A percentile compares a stretch with the other conserved stretches of the same genome.
phyloP scores from a whole-genome alignment of 2,797 vertebrate species.

The Simalia tracyae region DNA sequence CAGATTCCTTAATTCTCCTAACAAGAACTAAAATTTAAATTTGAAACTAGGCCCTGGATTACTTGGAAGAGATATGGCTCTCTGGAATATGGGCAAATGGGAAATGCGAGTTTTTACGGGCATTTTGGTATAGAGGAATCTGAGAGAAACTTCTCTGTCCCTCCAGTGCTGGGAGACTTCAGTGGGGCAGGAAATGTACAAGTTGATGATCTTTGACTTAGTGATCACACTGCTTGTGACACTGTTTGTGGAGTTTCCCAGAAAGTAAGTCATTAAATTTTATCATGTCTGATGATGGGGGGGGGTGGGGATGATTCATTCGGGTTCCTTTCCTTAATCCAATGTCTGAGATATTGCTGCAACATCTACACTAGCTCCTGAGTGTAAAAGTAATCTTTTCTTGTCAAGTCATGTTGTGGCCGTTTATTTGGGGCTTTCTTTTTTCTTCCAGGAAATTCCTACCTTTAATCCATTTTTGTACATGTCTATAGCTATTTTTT shows the following conservation, averaged over 20 bases:
- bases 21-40: background rate
- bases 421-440: too few relatives aligned
- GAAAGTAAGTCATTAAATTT: conserved; percentile 74
- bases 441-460: too few relatives aligned
- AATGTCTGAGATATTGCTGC: background rate
- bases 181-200: conserved; percentile 93
- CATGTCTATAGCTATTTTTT: too few relatives aligned
- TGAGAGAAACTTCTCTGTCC: background rate
- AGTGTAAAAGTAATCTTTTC: too few relatives aligned
- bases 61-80: background rate
- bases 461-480: too few relatives aligned
- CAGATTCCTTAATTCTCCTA: background rate
- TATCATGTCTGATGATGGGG: background rate
- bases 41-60: background rate
- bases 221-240: conserved; percentile 75
- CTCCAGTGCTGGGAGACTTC: conserved; percentile 90
- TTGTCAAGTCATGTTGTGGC: too few relatives aligned
- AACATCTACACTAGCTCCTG: too few relatives aligned
- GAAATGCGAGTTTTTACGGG: background rate
- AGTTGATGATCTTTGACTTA: conserved; percentile 85
- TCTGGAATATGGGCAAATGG: background rate
- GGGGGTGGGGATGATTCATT: background rate
- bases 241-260: conserved; percentile 83
- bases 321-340: background rate
- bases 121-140: background rate